Percentiles rank a stretch among this genome's conserved stretches.
Conservation (phyloP, 2,113 vertebrate species). For the Leiothrix lutea region DNA sequence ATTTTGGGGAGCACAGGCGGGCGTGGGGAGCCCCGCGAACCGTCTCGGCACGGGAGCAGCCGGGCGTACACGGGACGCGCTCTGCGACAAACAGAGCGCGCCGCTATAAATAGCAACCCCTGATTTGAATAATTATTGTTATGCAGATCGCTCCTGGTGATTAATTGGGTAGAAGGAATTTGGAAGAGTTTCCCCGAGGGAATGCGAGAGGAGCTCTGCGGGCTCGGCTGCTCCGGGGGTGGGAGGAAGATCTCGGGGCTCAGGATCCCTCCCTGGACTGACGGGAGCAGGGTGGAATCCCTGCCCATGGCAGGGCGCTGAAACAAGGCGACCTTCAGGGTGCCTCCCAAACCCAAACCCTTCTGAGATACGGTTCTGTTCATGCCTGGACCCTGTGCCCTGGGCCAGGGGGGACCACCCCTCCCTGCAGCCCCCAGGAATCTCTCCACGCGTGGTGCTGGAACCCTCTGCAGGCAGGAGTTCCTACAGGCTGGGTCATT, state of each 20-base stretch:
- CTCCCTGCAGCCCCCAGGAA: not conserved
- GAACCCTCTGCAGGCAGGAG: too few species aligned
- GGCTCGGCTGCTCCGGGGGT: not conserved
- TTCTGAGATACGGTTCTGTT: accelerated
- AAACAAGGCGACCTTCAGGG: not conserved
- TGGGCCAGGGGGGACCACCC: not conserved
- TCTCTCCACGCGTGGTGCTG: accelerated
- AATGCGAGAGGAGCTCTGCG: not conserved
- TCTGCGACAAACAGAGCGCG: not conserved
- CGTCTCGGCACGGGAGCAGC: not conserved
- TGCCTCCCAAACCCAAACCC: not conserved
- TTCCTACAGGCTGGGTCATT: not conserved
- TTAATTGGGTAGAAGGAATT: not conserved
- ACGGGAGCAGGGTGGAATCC: not conserved
- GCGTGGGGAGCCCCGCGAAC: accelerated
- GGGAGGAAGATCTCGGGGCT: not conserved
- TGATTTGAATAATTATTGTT: not conserved
- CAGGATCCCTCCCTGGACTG: accelerated
- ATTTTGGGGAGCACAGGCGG: not conserved
- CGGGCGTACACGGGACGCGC: not conserved
- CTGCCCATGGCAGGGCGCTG: not conserved
- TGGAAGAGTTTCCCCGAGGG: not conserved
- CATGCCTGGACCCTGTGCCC: not conserved
- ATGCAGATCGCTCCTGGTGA: not conserved
- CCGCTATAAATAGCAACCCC: not conserved